These are phyloP conservation scores for Osmerus mordax DNA, from an alignment of 2,113 vertebrate species.

Conservation along the genomic window DNA sequence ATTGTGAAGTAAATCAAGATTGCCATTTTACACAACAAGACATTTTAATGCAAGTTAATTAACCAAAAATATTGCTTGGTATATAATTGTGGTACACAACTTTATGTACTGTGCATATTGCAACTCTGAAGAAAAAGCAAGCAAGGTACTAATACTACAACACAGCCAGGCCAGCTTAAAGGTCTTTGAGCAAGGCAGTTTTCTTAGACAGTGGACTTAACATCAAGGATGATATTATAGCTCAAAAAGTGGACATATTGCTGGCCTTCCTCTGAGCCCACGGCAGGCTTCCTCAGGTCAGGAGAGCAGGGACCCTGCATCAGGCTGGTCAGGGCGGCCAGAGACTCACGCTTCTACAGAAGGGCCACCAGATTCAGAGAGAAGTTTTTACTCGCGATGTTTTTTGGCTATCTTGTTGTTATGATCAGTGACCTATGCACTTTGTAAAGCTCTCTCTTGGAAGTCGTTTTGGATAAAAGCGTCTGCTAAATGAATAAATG, in stretches of 20 bases:
- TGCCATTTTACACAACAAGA: slow-evolving; percentile 30
- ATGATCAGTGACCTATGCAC: too few relatives aligned
- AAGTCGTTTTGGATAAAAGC: too few relatives aligned
- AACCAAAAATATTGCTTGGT: slow-evolving; percentile 52
- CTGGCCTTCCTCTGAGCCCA: slow-evolving; percentile 9
- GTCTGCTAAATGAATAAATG: too few relatives aligned
- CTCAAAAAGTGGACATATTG: slow-evolving; percentile 44
- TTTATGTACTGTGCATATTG: slow-evolving; percentile 48
- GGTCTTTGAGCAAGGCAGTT: not conserved
- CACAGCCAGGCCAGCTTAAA: too few relatives aligned
- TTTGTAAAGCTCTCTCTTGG: too few relatives aligned
- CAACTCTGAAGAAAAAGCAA: too few relatives aligned
- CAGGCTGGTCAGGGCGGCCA: slow-evolving; percentile 54
- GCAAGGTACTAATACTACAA: too few relatives aligned
- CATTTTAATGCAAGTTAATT: slow-evolving; percentile 27
- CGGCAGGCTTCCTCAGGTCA: slow-evolving; percentile 44
- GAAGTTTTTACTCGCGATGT: too few relatives aligned
- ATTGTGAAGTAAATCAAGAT: not conserved
- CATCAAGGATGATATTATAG: slow-evolving; percentile 70
- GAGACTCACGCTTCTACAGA: slow-evolving; percentile 48
- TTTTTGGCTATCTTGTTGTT: too few relatives aligned
- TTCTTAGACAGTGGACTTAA: slow-evolving; percentile 65
- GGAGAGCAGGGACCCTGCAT: slow-evolving; percentile 61
- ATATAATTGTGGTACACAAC: slow-evolving; percentile 39
- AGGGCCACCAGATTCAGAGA: not conserved